Evolutionary conservation across 2,797 vertebrate genomes (phyloP), one percentile per base, ranked within the genome.

Genomic region (Moxostoma hubbsi): DNA sequence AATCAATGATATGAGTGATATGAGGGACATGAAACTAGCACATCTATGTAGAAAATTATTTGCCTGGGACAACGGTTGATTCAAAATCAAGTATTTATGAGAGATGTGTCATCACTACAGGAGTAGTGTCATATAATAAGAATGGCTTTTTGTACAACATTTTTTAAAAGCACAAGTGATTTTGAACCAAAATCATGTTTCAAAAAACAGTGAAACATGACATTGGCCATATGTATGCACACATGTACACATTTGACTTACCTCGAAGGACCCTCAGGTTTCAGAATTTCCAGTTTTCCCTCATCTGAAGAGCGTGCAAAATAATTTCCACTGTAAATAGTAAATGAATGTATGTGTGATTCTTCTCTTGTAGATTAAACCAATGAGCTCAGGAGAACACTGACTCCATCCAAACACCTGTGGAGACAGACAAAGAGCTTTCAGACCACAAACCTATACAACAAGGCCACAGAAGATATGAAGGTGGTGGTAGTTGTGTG

Each of bases 191-290:
- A 24, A 24, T 24, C 18, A 24, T 24, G 18, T 24, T 24, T 24
- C 18, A 24, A 24, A 24, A 24, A 36, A 36, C 36, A 5, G 4
- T 4, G 11, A 61, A 74, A 58, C 75, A 73, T n/a, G 16, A 54
- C 8, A 36, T 36, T 36, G 36, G 4, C 3, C 4, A 5, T 4
- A 4, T 8, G 50, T 4, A 6, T 12, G 59, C 53, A 54, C n/a
- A n/a, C n/a, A n/a, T n/a, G n/a, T 50, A 53, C 7, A 11, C 45
- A 43, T 50, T 67, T 68, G 45, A 49, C 73, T 82, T 86, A 89
- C 88, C 86, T 89, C 50, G 70, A 84, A 86, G 58, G 75, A 84
- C 85, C 87, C 87, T 79, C 85, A 83, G 88, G 86, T 85, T 85
- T 88, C 85, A 88, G 53, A 84, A 81, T 77, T 80, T 72, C 72